These are phyloP conservation scores for Magallana gigas DNA, from an alignment of 1,140 invertebrate genomes.

Conservation along the genomic window DNA sequence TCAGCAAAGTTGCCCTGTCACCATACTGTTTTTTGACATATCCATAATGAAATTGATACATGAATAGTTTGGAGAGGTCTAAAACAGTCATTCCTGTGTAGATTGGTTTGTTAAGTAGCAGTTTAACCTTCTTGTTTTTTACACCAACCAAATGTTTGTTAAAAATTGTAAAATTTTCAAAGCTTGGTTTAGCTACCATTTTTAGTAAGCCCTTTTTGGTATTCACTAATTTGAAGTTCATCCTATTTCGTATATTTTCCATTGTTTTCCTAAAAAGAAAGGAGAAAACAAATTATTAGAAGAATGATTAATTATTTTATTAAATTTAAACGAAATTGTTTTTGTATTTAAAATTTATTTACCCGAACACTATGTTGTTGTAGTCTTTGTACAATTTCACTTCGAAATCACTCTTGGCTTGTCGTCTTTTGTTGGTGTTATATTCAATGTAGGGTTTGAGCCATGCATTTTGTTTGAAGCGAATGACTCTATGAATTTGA, in stretches of 20 bases:
- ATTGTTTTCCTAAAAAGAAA: conserved; percentile 76
- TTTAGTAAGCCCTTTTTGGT: conserved; percentile 54
- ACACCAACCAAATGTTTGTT: conserved; percentile 57
- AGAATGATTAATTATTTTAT: no score
- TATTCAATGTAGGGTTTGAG: no score
- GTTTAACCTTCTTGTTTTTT: conserved; percentile 54
- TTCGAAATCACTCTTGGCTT: no score
- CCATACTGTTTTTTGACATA: conserved; percentile 62
- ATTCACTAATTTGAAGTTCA: conserved; percentile 59
- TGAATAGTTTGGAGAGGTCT: no score
- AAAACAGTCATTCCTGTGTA: conserved; percentile 42
- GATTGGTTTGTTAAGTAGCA: conserved; percentile 66
- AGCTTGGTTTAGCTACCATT: conserved; percentile 73
- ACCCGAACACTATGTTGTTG: conserved; percentile 45
- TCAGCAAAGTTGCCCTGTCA: conserved; percentile 68
- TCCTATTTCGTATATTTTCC: conserved; percentile 73
- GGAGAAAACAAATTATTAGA: no score
- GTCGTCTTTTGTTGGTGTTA: no score
- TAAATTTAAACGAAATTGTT: no score
- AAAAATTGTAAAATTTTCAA: conserved; percentile 58
- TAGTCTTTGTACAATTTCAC: no score
- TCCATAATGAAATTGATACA: no score
- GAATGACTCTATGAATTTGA: conserved; percentile 46
- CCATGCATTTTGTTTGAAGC: neutral
- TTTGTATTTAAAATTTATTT: conserved; percentile 41